Base-by-base conservation (phyloP, 2,113 vertebrate species). In the Cettia cetti region DNA sequence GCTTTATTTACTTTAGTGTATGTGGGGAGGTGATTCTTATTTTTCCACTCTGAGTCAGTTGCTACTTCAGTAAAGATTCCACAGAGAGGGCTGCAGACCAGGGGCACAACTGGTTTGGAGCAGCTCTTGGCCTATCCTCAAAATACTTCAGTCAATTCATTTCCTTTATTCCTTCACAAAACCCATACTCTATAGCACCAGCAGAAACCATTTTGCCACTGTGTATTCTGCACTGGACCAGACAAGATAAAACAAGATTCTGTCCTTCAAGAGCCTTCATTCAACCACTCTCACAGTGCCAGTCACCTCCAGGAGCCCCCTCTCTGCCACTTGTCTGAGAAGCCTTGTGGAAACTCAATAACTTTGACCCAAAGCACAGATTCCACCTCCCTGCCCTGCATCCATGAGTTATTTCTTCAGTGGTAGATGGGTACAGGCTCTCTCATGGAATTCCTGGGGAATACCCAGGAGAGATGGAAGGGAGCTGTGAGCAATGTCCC, bases 161-260 rank as follows among this genome's bases (percentile, higher is more conserved):
- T 85, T 75, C 28, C 13, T 78, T 76, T 76, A 35, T 23, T 75
- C 16, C 44, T 63, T 71, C 39, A 79, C 28, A 82, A 78, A 84
- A 50, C 45, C 37, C 69, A 28, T 0, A 10, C 5, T 30, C 60
- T 50, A 40, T 0, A 11, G 6, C 11, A 28, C 2, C 63, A 65
- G 39, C 33, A 28, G 31, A 64, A 90, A 80, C 10, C 26, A 18
- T 56, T 94, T 45, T 60, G 16, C 37, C 54, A 53, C 45, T 0
- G 2, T 3, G 45, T 19, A 4, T n/a, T 90, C 71, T 82, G 26
- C 22, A 18, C 50, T 71, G 40, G 21, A 42, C 26, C 77, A 59
- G 39, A 10, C 10, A 69, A 84, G 18, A 14, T 52, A 3, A 1
- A 28, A 35, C 2, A 50, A 54, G 61, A 49, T 30, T 39, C 6